Evolutionary conservation across 2,888 invertebrate species (phyloP).

Genomic region (Conus canariensis): DNA sequence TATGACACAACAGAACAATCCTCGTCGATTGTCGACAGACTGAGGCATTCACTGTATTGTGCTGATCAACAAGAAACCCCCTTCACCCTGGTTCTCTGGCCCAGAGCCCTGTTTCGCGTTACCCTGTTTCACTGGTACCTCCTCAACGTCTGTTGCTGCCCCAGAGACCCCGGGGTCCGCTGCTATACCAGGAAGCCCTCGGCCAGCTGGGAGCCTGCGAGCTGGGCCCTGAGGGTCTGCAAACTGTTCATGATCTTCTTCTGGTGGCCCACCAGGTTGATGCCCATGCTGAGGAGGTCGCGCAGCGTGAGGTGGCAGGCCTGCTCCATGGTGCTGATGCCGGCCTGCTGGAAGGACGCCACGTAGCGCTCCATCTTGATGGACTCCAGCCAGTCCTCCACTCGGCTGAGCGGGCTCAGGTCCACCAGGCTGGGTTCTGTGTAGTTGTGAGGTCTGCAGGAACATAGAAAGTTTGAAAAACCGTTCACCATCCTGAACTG

Average conservation of each 20-base stretch:
- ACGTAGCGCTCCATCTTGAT: slow-evolving; percentile 97
- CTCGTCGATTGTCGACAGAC: no score
- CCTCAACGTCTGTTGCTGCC: no score
- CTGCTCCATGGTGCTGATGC: slow-evolving; percentile 84
- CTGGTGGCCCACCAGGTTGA: slow-evolving; percentile 97
- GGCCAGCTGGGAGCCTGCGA: slow-evolving; percentile 72
- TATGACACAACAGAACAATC: no score
- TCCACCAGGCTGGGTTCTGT: slow-evolving; percentile 89
- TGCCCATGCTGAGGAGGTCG: slow-evolving; percentile 94
- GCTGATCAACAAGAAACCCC: no score
- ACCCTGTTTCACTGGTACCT: no score
- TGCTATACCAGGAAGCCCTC: slow-evolving; percentile 74
- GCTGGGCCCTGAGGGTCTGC: slow-evolving; percentile 91
- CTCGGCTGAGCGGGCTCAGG: slow-evolving; percentile 90
- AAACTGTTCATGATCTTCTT: slow-evolving; percentile 98
- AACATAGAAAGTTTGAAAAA: background rate
- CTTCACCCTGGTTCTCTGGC: no score
- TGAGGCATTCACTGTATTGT: no score
- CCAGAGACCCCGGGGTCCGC: no score
- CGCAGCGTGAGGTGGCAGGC: slow-evolving; percentile 92
- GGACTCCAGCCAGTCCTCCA: slow-evolving; percentile 96
- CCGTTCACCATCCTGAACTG: no score
- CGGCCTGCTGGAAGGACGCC: slow-evolving; percentile 94
- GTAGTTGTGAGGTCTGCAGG: slow-evolving; percentile 82
- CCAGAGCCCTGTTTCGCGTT: no score